Evolutionary conservation across 2,888 invertebrate species (phyloP).

Genomic region (Reticulitermes lucifugus): DNA sequence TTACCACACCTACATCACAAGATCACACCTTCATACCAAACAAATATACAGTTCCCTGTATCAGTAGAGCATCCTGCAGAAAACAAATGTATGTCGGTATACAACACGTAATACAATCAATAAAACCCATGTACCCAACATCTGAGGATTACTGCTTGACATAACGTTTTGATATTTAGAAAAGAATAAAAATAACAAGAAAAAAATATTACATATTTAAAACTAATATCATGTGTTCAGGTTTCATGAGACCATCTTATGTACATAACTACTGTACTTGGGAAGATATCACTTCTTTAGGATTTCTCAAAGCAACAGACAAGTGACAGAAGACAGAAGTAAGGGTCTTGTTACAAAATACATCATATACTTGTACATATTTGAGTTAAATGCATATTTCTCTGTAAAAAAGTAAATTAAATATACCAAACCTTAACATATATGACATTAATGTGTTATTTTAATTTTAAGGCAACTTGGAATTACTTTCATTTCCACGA

Average conservation of each 20-base stretch:
- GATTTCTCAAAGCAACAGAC: neutral
- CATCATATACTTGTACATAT: neutral
- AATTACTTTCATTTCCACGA: neutral
- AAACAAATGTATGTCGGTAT: too few relatives aligned
- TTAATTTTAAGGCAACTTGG: conserved; percentile 32
- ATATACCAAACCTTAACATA: neutral
- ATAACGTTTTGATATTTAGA: neutral
- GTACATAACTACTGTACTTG: neutral
- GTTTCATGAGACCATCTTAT: neutral
- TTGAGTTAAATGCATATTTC: neutral
- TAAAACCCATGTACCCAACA: conserved; percentile 22
- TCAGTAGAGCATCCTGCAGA: neutral
- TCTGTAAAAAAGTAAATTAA: neutral
- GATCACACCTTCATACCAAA: neutral
- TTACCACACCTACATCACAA: neutral
- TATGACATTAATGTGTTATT: conserved; percentile 10
- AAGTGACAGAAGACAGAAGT: neutral
- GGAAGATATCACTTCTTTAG: neutral
- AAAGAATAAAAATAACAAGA: neutral
- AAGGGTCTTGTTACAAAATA: neutral
- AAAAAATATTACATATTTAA: neutral
- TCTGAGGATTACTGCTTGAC: conserved; percentile 26
- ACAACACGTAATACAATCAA: neutral
- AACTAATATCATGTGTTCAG: neutral
- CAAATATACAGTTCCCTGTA: neutral